Base-by-base conservation (phyloP, 2,888 invertebrate species). In the Merodon equestris region DNA sequence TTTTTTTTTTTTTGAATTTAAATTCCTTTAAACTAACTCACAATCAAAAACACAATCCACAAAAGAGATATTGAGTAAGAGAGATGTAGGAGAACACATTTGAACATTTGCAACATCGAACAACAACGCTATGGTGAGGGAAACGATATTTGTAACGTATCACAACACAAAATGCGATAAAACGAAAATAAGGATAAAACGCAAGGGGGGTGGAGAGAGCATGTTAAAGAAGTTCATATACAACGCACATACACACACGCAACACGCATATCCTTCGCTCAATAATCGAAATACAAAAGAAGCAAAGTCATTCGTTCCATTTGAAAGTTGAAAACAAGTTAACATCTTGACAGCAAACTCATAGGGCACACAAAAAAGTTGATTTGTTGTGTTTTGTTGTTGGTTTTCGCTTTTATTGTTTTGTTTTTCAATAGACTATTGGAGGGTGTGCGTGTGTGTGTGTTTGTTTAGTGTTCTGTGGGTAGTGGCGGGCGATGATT, bases 361-460 rank as follows among this genome's bases (percentile, higher is more conserved):
- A 73, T 81, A 79, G 82, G 83, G 82, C 83, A 83, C 82, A 82
- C 82, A 81, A 81, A 83, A 82, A 83, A 82, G 76, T 82, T 82
- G 81, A 74, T 81, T 71, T 58, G 48, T 54, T 40, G 63, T 44
- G 34, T 72, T 51, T 66, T 76, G 50, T 70, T 63, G 40, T 54
- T 53, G 19, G 19, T 17, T 15, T 70, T 47, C 19, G 14, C 48
- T 36, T 45, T 56, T 63, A 47, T 57, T 51, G 58, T 67, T 34
- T 40, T 66, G 58, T 60, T 48, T 66, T 27, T 27, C 27, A n/a
- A n/a, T n/a, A n/a, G 27, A 27, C 27, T 27, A 2, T 7, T 2
- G 3, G 7, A 7, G 2, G 7, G 27, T 4, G 27, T 27, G 3
- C 27, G 27, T 27, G 7, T 27, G 27, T 27, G 27, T 27, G 27